Evolutionary conservation across 2,113 vertebrate species (phyloP), one percentile per base, ranked within the genome.

Genomic region (Hyperopisus bebe): DNA sequence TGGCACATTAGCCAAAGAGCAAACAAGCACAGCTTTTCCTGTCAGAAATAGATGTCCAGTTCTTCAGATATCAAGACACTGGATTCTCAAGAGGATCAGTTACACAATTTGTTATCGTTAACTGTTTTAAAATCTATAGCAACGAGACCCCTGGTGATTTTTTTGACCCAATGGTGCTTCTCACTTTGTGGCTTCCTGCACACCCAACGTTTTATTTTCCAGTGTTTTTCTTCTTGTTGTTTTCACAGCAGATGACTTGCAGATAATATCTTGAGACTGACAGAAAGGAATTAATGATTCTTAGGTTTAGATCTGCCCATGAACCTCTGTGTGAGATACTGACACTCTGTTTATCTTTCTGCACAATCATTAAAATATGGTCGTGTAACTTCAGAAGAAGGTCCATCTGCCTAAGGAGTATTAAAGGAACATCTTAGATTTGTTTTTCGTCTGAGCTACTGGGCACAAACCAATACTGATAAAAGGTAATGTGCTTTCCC

Each of bases 61-160:
- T 47, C 55, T 62, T 85, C 90, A 82, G 90, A 90, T 89, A 89
- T 51, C 53, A 87, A 50, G 50, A 89, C 74, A 74, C 7, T 0
- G 89, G 89, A 48, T 89, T 88, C 47, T 82, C 77, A 86, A 82
- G 62, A 58, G 47, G 91, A 55, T 15, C 62, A 19, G 50, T 70
- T 90, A 91, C 42, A 89, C 31, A 83, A 89, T 91, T 89, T 91
- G 55, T 85, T 89, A 88, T 88, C 48, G 42, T 55, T 70, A 80
- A 74, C 31, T 80, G 62, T 89, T 90, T 83, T 90, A 77, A 92
- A 91, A 53, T 62, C 1, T 31, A 86, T 90, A 90, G 13, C 27
- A 53, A 90, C 89, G 66, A 50, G 7, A 62, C 46, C 47, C 87
- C 9, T n/a, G 58, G 50, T 89, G 48, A 46, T 90, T 39, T 55